Evolutionary conservation across 2,797 vertebrate genomes (phyloP).

Genomic region (Coregonus ussuriensis): DNA sequence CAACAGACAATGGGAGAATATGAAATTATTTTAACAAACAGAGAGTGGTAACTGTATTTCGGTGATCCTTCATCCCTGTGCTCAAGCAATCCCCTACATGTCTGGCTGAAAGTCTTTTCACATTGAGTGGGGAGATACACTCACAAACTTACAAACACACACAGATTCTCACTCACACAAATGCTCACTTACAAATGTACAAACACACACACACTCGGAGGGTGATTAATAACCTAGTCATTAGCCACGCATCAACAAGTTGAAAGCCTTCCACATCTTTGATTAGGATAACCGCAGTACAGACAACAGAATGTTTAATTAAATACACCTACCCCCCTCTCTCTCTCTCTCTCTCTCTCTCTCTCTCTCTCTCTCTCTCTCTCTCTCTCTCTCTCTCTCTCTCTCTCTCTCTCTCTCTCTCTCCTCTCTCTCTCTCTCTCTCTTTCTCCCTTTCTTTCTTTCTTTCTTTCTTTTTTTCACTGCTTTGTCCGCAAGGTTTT

Average conservation of each 20-base stretch:
- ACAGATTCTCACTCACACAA: neutral
- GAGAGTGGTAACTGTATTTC: neutral
- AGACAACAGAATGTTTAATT: conserved; percentile 29
- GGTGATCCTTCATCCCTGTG: neutral
- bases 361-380: neutral
- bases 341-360: neutral
- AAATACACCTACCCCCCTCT: neutral
- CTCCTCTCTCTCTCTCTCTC: neutral
- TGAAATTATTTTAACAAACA: conserved; percentile 47
- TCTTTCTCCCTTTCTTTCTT: neutral
- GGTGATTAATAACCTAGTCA: conserved; percentile 27
- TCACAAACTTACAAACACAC: conserved; percentile 21
- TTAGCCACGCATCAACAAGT: neutral
- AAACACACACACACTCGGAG: conserved; percentile 28
- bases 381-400: neutral
- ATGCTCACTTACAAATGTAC: neutral
- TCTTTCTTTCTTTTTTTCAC: neutral
- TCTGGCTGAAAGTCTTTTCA: neutral
- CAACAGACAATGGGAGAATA: neutral
- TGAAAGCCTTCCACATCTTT: conserved; percentile 39
- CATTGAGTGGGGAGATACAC: conserved; percentile 9
- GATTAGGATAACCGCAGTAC: conserved; percentile 36
- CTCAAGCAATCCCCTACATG: neutral
- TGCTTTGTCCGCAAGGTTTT: conserved; percentile 32
- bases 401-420: neutral